Evolutionary conservation across 2,113 vertebrate species (phyloP).

Genomic region (Vulpes vulpes): DNA sequence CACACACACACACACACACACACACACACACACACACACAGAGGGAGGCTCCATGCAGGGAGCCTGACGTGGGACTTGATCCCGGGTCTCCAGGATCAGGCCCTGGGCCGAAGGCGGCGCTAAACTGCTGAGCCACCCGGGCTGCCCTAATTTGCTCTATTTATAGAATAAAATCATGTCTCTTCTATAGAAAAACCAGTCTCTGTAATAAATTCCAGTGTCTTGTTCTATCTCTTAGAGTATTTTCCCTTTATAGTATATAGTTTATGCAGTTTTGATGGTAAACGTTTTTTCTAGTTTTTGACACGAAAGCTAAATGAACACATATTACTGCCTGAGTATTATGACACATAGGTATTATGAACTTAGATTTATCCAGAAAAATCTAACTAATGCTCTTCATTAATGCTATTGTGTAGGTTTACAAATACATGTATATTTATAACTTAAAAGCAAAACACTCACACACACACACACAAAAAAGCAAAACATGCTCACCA

Average conservation of each 20-base stretch:
- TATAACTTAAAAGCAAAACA: constrained; percentile 43
- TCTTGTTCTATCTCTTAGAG: background rate
- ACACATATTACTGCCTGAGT: background rate
- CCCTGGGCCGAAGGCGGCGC: no score
- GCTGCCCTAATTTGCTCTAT: background rate
- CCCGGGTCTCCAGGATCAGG: no score
- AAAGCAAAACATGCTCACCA: background rate
- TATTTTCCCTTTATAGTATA: background rate
- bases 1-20: no score
- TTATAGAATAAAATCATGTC: background rate
- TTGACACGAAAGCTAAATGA: background rate
- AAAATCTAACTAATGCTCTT: background rate
- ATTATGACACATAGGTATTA: background rate
- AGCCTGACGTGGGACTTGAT: no score
- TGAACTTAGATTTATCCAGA: background rate
- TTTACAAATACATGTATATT: background rate
- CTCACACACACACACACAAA: background rate
- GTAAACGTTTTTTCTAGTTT: background rate
- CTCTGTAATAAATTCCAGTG: background rate
- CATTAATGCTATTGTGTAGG: background rate
- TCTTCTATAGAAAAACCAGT: background rate
- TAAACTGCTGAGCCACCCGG: no score
- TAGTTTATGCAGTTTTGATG: background rate
- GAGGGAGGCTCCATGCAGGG: no score
- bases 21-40: no score